These are phyloP conservation scores for Notoglanidium macrostoma DNA, from an alignment of 2,797 vertebrate genomes.

Conservation along the genomic window DNA sequence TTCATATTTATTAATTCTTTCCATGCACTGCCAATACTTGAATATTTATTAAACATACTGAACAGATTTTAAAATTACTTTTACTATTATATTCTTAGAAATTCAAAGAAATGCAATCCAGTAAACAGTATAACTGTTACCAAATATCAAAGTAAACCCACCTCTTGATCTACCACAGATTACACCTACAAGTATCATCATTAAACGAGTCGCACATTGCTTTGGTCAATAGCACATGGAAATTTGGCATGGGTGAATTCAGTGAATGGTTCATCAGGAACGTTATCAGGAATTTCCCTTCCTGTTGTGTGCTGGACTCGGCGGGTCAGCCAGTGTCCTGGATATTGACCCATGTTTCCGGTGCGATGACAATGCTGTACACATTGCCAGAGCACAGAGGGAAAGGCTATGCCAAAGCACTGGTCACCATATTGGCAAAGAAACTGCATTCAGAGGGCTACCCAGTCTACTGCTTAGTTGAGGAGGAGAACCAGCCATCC, in stretches of 20 bases:
- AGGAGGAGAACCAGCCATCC: constrained; percentile 49
- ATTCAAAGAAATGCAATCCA: background rate
- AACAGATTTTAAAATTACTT: background rate
- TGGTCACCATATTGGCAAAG: background rate
- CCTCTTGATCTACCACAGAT: background rate
- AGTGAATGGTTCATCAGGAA: too few relatives aligned
- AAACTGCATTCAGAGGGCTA: constrained; percentile 45
- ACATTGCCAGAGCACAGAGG: too few relatives aligned
- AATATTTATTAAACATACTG: background rate
- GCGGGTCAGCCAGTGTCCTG: too few relatives aligned
- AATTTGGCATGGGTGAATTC: too few relatives aligned
- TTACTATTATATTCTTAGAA: background rate
- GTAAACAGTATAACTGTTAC: background rate
- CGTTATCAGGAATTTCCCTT: too few relatives aligned
- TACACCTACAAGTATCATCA: too few relatives aligned
- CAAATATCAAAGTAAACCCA: background rate
- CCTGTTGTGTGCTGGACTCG: too few relatives aligned
- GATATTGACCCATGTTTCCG: too few relatives aligned
- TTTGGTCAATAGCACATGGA: too few relatives aligned
- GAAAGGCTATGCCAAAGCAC: too few relatives aligned
- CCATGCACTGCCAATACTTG: background rate
- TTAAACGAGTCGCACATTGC: too few relatives aligned
- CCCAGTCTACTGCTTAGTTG: constrained; percentile 56
- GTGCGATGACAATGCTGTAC: too few relatives aligned
- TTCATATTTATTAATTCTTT: background rate